Conservation (phyloP, 2,113 vertebrate species). For the Prunella himalayana region DNA sequence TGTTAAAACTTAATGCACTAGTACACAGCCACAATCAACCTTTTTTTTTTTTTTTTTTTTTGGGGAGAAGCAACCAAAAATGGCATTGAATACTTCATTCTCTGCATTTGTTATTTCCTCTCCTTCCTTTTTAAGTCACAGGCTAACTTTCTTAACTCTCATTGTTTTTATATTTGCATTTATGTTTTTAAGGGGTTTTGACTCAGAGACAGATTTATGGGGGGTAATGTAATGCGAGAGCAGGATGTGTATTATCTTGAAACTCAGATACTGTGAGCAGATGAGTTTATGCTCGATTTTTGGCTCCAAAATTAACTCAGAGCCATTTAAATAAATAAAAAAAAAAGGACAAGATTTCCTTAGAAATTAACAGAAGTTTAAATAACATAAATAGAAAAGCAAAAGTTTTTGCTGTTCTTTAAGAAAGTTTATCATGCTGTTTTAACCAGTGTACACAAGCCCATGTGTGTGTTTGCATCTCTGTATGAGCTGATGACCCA, state of each 20-base stretch:
- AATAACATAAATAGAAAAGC: neutral
- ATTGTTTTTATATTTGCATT: neutral
- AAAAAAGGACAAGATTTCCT: neutral
- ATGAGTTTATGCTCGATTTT: neutral
- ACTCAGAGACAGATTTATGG: conserved; percentile 3
- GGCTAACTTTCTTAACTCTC: neutral
- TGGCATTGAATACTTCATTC: conserved; percentile 9
- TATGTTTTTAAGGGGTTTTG: conserved; percentile 20
- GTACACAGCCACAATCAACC: neutral
- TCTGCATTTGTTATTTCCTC: conserved; percentile 23
- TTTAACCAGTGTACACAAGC: neutral
- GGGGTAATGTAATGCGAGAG: neutral
- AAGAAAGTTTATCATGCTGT: neutral
- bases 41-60: neutral
- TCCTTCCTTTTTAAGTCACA: neutral
- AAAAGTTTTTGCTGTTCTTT: neutral
- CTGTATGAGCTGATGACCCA: neutral
- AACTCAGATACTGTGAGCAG: neutral
- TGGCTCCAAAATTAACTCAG: neutral
- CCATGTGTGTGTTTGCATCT: neutral
- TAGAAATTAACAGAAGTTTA: neutral
- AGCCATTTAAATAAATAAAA: neutral
- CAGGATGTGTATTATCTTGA: conserved; percentile 6
- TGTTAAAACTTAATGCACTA: conserved; percentile 32
- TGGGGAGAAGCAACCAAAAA: conserved; percentile 26